Conservation (phyloP, 2,797 vertebrate genomes). For the Danio kyathit region DNA sequence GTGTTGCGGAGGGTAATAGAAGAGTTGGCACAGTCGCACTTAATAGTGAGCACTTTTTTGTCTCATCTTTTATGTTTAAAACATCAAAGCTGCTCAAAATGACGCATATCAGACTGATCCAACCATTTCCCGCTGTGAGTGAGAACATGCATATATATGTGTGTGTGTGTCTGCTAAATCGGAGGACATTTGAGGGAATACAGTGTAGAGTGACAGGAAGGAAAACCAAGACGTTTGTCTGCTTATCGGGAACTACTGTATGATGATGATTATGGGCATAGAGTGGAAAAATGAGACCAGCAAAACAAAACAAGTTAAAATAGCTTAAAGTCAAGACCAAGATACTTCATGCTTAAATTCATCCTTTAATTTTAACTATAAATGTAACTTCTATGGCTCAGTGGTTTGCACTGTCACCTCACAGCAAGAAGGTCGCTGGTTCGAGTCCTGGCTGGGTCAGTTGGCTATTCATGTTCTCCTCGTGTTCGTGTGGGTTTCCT, state of each 20-base stretch:
- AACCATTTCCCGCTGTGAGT: conserved; percentile 15
- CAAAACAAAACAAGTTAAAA: not conserved
- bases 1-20: conserved; percentile 27
- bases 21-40: conserved; percentile 39
- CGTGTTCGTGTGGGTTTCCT: too few species aligned
- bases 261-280: not conserved
- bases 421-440: too few species aligned
- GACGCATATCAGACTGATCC: conserved; percentile 22
- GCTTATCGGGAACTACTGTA: not conserved
- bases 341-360: not conserved
- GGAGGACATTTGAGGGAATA: conserved; percentile 10
- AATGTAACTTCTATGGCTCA: too few species aligned
- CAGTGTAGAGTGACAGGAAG: not conserved
- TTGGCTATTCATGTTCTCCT: too few species aligned
- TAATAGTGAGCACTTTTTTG: conserved; percentile 46
- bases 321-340: not conserved
- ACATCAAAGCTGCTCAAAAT: conserved; percentile 47
- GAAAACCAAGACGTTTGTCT: not conserved
- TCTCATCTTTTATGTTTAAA: conserved; percentile 34
- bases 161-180: conserved; percentile 8
- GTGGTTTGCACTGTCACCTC: too few species aligned
- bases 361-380: not conserved
- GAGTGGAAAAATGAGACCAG: not conserved
- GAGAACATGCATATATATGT: not conserved
- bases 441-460: too few species aligned